Evolutionary conservation across 2,113 vertebrate species (phyloP), one percentile per base, ranked within the genome.

Genomic region (Dicerorhinus sumatrensis): DNA sequence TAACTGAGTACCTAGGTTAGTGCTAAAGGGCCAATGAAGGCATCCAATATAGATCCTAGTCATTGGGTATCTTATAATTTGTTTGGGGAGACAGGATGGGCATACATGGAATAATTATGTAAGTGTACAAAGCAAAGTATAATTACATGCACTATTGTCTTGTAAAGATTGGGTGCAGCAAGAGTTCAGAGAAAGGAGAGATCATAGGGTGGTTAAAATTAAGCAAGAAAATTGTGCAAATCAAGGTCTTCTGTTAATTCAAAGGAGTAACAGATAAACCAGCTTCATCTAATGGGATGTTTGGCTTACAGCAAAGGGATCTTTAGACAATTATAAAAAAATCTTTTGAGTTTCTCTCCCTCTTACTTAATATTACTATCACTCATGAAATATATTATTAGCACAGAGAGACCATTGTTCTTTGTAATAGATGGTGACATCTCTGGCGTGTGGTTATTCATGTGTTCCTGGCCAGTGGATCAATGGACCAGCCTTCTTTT

Each of bases 351-450:
- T 84, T 56, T 33, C 76, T 70, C 56, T 91, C 27, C n/a, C 70
- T 77, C 93, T 95, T 89, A 60, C 54, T 97, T 94, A 94, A 70
- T 80, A 42, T 76, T 60, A 69, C 16, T n/a, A 21, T 76, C 73
- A 58, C 46, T 92, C 92, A 92, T 42, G 94, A 94, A 81, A 69
- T 79, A 65, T 33, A 54, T 94, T 73, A 75, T 95, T 70, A 67
- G 69, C 72, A 82, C 92, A 96, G 79, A 92, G 48, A 73, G 31
- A 48, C 42, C 62, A 76, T 92, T 97, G 95, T 97, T 88, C 70
- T 90, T 86, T 84, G 92, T 75, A 56, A 77, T 33, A 94, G 87
- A 88, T 60, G 95, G 92, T 12, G 94, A 94, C 83, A 92, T 97
- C 89, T 72, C 89, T 73, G 65, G 42, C n/a, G n/a, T 11, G 80